Evolutionary conservation across 2,888 invertebrate genomes (phyloP).

Genomic region (Apamea epomidion): DNA sequence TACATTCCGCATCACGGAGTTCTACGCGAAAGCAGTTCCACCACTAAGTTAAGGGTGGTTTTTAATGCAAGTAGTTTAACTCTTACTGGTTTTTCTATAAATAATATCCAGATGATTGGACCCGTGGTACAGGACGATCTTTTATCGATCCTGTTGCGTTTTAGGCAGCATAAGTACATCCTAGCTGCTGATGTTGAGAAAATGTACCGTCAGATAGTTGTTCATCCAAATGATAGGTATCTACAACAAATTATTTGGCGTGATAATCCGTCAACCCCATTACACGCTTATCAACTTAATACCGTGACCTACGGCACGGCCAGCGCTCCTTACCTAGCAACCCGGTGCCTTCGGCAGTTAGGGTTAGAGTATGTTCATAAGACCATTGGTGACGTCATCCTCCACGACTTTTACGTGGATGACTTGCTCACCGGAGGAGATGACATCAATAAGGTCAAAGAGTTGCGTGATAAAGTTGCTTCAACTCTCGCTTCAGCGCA

Average conservation of each 20-base stretch:
- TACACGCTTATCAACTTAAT: not conserved
- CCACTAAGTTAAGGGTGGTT: too few species aligned
- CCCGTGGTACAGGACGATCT: not conserved
- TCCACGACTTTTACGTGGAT: conserved; percentile 4
- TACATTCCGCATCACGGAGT: too few species aligned
- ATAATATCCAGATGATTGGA: not conserved
- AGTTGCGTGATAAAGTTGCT: conserved; percentile 3
- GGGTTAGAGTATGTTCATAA: not conserved
- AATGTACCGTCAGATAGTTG: conserved; percentile 3
- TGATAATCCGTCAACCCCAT: not conserved
- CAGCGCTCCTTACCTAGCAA: too few species aligned
- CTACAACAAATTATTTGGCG: conserved; percentile 1
- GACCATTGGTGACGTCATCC: not conserved
- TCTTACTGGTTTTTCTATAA: too few species aligned
- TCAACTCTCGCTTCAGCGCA: not conserved
- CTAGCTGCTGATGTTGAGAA: not conserved
- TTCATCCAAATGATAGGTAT: not conserved
- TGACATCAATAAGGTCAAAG: not conserved
- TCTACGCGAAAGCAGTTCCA: too few species aligned
- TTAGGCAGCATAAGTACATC: not conserved
- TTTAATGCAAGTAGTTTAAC: too few species aligned
- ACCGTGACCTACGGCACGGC: not conserved
- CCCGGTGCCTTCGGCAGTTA: not conserved
- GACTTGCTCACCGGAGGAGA: not conserved
- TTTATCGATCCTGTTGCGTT: not conserved